These are phyloP conservation scores for Notothenia rossii DNA, from an alignment of 2,113 vertebrate genomes.

Conservation along the genomic window DNA sequence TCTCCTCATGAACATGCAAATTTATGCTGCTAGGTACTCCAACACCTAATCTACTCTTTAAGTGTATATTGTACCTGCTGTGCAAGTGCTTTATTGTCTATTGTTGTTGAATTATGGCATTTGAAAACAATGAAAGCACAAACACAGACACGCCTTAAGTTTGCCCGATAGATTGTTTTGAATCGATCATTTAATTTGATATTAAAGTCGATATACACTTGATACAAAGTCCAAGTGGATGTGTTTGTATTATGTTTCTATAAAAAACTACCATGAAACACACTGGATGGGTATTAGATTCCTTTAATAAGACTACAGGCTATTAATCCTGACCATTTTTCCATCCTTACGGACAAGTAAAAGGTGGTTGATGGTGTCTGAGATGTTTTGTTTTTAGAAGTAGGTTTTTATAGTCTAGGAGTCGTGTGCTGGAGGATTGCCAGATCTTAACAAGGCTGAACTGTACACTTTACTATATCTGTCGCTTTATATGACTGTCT, in stretches of 20 bases:
- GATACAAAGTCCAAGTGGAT: neutral
- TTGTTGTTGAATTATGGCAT: conserved; percentile 48
- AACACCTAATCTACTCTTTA: conserved; percentile 66
- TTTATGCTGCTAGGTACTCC: conserved; percentile 61
- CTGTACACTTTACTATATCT: conserved; percentile 17
- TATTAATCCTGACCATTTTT: neutral
- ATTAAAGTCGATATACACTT: neutral
- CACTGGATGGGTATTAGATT: too few relatives aligned
- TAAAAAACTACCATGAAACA: neutral
- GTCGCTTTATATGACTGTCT: conserved; percentile 3
- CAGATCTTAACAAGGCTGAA: conserved; percentile 4
- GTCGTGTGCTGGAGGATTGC: neutral
- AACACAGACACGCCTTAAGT: neutral
- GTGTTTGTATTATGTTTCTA: neutral
- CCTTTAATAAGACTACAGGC: neutral
- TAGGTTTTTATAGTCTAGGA: neutral
- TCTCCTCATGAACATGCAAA: conserved; percentile 60
- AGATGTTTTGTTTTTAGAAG: neutral
- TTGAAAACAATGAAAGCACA: conserved; percentile 26
- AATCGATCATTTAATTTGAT: neutral
- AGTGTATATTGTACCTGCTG: conserved; percentile 43
- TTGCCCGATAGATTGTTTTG: neutral
- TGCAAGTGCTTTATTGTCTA: conserved; percentile 24
- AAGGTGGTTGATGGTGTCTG: neutral
- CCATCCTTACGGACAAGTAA: neutral